Percentiles rank a stretch among this genome's conserved stretches.
These are phyloP conservation scores for Amiota communis DNA, from an alignment of 2,888 invertebrate genomes.

Conservation along the genomic window DNA sequence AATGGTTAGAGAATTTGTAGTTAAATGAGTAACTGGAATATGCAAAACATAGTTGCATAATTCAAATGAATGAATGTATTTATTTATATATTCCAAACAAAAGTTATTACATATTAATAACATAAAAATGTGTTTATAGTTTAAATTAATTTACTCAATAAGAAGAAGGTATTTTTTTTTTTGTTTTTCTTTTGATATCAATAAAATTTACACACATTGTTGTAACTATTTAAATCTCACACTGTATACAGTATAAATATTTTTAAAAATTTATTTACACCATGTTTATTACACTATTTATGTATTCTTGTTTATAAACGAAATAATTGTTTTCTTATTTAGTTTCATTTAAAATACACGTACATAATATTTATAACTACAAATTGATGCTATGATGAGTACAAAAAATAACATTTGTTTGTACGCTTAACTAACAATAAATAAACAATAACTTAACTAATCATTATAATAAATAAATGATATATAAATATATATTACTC, in stretches of 20 bases:
- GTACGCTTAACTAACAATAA: neutral
- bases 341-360: neutral
- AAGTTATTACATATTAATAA: neutral
- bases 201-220: too few relatives aligned
- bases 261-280: too few relatives aligned
- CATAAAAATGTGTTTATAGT: neutral
- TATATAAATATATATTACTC: neutral
- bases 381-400: neutral
- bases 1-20: constrained; percentile 24
- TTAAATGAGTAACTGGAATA: constrained; percentile 20
- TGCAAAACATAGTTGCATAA: constrained; percentile 7
- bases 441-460: neutral
- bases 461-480: neutral
- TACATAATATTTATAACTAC: neutral
- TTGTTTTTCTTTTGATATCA: too few relatives aligned
- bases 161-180: neutral
- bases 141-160: neutral
- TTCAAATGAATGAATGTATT: constrained; percentile 12
- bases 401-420: neutral
- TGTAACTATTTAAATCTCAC: too few relatives aligned
- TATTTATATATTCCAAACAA: constrained; percentile 17
- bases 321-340: too few relatives aligned
- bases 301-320: too few relatives aligned
- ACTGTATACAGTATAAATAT: too few relatives aligned
- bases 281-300: too few relatives aligned